Conservation (phyloP, 2,888 invertebrate genomes). For the Prosopocoilus inquinatus region DNA sequence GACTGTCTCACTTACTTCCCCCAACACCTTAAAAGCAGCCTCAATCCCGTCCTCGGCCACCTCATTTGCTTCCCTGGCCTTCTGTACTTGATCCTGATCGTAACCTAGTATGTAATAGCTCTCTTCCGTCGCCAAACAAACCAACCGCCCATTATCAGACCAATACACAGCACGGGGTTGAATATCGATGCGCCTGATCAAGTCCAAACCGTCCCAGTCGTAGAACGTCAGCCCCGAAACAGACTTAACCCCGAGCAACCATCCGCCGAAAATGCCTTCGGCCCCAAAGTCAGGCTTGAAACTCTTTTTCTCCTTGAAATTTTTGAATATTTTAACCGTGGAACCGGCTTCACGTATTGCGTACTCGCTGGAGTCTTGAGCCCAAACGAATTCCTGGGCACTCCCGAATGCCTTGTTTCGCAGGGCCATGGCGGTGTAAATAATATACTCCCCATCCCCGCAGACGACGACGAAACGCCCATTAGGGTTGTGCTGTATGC, state of each 20-base stretch:
- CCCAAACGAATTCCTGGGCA: conserved; percentile 99
- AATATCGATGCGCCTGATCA: conserved; percentile 95
- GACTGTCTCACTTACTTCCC: conserved; percentile 82
- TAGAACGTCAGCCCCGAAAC: conserved; percentile 92
- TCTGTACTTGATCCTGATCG: conserved; percentile 77
- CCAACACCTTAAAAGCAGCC: conserved; percentile 96
- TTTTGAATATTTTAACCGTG: conserved; percentile 92
- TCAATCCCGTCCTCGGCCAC: conserved; percentile 91
- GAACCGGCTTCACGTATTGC: conserved; percentile 71
- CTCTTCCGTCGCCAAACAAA: conserved; percentile 93
- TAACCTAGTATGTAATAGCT: conserved; percentile 92
- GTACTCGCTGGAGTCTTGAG: conserved; percentile 46
- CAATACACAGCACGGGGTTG: conserved; percentile 92
- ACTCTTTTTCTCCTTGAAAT: conserved; percentile 95
- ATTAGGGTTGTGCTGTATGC: conserved; percentile 97
- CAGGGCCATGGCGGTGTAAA: conserved; percentile 99
- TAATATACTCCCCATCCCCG: conserved; percentile 99
- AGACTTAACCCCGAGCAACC: conserved; percentile 71
- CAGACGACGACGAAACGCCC: conserved; percentile 94
- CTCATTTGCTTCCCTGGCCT: conserved; percentile 73
- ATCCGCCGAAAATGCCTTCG: conserved; percentile 66
- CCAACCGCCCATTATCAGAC: conserved; percentile 93
- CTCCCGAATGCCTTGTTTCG: conserved; percentile 98
- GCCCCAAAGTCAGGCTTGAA: conserved; percentile 97
- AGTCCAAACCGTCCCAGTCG: conserved; percentile 93